These are phyloP conservation scores for Cyprinodon tularosa DNA, from an alignment of 2,113 vertebrate species.

Conservation along the genomic window DNA sequence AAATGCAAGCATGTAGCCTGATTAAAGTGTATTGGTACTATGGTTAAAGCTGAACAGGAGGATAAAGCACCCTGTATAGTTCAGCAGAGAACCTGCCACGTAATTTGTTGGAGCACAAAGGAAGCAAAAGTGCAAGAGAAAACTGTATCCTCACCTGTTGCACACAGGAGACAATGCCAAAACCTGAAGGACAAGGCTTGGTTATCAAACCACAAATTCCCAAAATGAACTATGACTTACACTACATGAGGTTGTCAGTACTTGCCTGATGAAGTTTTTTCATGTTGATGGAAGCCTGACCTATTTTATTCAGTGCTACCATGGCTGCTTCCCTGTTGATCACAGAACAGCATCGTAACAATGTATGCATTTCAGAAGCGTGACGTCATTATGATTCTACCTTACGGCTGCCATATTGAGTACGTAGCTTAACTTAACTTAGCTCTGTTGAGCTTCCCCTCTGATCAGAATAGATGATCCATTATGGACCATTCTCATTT, in stretches of 20 bases:
- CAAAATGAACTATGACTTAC: background rate
- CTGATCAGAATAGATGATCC: too few species aligned
- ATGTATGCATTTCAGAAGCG: background rate
- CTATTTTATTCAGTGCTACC: slow-evolving; percentile 87
- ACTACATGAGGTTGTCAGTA: background rate
- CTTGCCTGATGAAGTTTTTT: slow-evolving; percentile 86
- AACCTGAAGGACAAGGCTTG: slow-evolving; percentile 58
- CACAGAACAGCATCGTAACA: background rate
- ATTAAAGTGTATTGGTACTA: background rate
- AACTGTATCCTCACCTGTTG: slow-evolving; percentile 67
- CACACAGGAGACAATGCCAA: slow-evolving; percentile 75
- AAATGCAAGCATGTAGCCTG: slow-evolving; percentile 28
- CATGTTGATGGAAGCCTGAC: slow-evolving; percentile 84
- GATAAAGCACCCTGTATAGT: background rate
- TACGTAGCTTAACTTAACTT: too few species aligned
- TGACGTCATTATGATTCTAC: too few species aligned
- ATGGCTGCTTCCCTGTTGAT: slow-evolving; percentile 84
- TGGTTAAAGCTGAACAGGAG: background rate
- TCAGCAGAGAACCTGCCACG: too few species aligned
- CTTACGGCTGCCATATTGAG: too few species aligned
- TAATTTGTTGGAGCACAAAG: background rate
- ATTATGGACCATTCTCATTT: too few species aligned
- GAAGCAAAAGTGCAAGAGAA: background rate
- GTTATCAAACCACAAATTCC: background rate
- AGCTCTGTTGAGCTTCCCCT: too few species aligned